Evolutionary conservation across 2,113 vertebrate genomes (phyloP), one percentile per base, ranked within the genome.

Genomic region (Balaeniceps rex): DNA sequence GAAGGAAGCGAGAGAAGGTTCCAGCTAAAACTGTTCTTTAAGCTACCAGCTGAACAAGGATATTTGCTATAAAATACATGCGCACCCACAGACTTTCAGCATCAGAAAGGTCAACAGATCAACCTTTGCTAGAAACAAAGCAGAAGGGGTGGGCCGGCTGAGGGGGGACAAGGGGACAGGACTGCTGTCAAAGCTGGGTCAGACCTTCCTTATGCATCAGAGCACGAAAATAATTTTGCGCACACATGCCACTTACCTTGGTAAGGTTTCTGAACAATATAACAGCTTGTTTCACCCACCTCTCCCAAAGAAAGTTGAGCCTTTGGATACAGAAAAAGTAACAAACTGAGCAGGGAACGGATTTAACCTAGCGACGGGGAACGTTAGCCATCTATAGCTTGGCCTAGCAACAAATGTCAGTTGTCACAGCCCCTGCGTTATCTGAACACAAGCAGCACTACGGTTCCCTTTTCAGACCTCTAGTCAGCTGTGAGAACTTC

Each of bases 41-140:
- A 15, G 18, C 19, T 15, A 23, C 28, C 19, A 1, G 33, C 0
- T 21, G 19, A 36, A 11, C 23, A 7, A 3, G 18, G 57, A 33
- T 4, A 0, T 2, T 4, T 26, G 36, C 42, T 51, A 2, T 24
- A 25, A 29, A 19, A 51, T 1, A 23, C 5, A 3, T 0, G 0
- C 1, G 10, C 21, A 14, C 19, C 29, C 42, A 5, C 26, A 11
- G 38, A 12, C 14, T 44, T 34, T 4, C 61, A 14, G 18, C 36
- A n/a, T n/a, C n/a, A n/a, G n/a, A n/a, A n/a, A n/a, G n/a, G n/a
- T n/a, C n/a, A n/a, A 28, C 33, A 29, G 47, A 4, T 9, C 24
- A 12, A 3, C 33, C 38, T 21, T 6, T 6, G 34, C 38, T 6
- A 31, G 31, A 24, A 16, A 31, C 29, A 18, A 42, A 71, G 66